Evolutionary conservation across 2,113 vertebrate genomes (phyloP).

Genomic region (Podocnemis expansa): DNA sequence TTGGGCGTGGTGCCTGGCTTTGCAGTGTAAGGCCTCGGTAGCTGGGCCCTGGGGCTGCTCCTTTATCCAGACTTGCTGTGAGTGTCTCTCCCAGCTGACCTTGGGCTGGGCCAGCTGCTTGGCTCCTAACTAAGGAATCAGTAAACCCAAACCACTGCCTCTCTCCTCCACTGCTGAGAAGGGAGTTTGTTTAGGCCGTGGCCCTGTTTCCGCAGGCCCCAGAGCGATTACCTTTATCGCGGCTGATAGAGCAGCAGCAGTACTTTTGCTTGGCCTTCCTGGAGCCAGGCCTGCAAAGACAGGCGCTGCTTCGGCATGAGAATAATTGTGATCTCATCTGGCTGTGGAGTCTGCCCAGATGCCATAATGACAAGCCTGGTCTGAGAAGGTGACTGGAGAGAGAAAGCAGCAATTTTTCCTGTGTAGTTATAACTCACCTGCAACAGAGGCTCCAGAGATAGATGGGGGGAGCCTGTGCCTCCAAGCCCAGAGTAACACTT

Average conservation of each 20-base stretch:
- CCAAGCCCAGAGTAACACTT: neutral
- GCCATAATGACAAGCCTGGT: neutral
- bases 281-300: neutral
- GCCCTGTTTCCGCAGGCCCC: neutral
- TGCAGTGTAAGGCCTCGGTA: too few relatives aligned
- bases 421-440: neutral
- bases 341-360: neutral
- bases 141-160: neutral
- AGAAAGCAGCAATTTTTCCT: neutral
- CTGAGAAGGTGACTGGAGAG: neutral
- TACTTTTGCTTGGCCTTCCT: neutral
- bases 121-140: neutral
- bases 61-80: too few relatives aligned
- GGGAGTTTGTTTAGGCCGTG: neutral
- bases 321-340: neutral
- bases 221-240: neutral
- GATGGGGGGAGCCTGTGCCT: neutral
- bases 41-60: too few relatives aligned
- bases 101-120: neutral
- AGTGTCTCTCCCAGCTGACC: neutral
- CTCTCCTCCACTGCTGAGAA: neutral
- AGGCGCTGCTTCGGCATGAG: too few relatives aligned
- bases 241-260: accelerated
- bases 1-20: too few relatives aligned
- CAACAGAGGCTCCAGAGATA: neutral